Conservation (phyloP, 2,888 invertebrate genomes). For the Automeris io region DNA sequence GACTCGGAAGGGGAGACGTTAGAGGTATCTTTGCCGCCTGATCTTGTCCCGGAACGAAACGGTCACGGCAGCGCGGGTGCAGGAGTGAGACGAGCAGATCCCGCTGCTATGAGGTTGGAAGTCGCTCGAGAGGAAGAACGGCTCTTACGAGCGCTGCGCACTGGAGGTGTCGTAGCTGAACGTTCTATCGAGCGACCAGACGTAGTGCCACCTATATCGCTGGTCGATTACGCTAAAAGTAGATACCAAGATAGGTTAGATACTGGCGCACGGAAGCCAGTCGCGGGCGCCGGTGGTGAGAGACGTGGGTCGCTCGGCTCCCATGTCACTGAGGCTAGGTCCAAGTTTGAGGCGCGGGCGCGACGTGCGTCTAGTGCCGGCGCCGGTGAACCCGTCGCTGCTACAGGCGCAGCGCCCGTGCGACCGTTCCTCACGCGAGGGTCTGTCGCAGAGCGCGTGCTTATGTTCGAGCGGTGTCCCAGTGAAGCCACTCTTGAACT, state of each 20-base stretch:
- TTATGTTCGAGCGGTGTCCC: slow-evolving; percentile 94
- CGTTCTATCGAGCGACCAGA: slow-evolving; percentile 65
- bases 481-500: slow-evolving; percentile 83
- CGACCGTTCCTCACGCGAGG: slow-evolving; percentile 91
- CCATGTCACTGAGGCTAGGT: slow-evolving; percentile 70
- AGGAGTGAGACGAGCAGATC: slow-evolving; percentile 62
- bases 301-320: slow-evolving; percentile 65
- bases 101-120: slow-evolving; percentile 79
- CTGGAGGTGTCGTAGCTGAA: slow-evolving; percentile 77
- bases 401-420: slow-evolving; percentile 76
- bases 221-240: slow-evolving; percentile 81
- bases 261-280: slow-evolving; percentile 64
- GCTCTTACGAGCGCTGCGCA: slow-evolving; percentile 86
- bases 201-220: slow-evolving; percentile 72
- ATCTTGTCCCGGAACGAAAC: slow-evolving; percentile 73
- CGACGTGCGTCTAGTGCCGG: slow-evolving; percentile 67
- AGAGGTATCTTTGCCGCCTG: slow-evolving; percentile 80
- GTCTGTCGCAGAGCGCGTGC: slow-evolving; percentile 92
- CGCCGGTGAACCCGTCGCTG: slow-evolving; percentile 49
- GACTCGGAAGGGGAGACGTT: slow-evolving; percentile 76
- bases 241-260: slow-evolving; percentile 79
- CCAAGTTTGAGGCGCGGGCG: slow-evolving; percentile 71
- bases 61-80: slow-evolving; percentile 46
- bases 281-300: slow-evolving; percentile 60
- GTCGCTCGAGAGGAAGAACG: slow-evolving; percentile 90